Evolutionary conservation across 2,797 vertebrate genomes (phyloP).

Genomic region (Loris lydekkerianus): DNA sequence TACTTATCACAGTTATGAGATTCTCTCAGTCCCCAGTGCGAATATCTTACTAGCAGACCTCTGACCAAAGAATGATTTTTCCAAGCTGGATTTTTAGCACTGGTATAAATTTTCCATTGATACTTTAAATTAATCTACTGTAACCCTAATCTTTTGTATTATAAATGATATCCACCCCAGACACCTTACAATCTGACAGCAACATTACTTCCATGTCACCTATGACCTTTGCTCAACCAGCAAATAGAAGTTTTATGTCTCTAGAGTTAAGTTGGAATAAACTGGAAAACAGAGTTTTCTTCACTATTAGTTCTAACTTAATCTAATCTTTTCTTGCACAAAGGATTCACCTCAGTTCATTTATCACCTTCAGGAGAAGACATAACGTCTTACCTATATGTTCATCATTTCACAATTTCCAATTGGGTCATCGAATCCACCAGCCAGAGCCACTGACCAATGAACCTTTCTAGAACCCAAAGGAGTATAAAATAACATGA

Average conservation of each 20-base stretch:
- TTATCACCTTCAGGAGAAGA: constrained; percentile 67
- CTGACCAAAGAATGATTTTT: constrained; percentile 13
- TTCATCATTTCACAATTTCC: constrained; percentile 60
- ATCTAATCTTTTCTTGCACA: constrained; percentile 72
- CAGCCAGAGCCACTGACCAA: not conserved
- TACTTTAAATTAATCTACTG: constrained; percentile 37
- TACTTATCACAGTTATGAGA: not conserved
- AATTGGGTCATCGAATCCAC: not conserved
- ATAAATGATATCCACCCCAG: constrained; percentile 59
- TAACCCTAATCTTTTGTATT: constrained; percentile 53
- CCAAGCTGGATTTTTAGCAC: constrained; percentile 4
- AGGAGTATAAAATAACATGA: constrained; percentile 27
- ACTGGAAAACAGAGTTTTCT: constrained; percentile 73
- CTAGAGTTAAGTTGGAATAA: constrained; percentile 71
- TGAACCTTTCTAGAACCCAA: not conserved
- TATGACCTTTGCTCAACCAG: constrained; percentile 67
- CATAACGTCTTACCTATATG: constrained; percentile 51
- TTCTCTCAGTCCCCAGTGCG: not conserved
- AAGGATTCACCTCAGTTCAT: constrained; percentile 69
- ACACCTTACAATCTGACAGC: constrained; percentile 55
- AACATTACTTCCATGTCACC: constrained; percentile 26
- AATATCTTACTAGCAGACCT: not conserved
- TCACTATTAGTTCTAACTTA: constrained; percentile 65
- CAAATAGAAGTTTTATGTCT: constrained; percentile 77
- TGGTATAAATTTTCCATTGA: not conserved